A percentile compares a stretch with the other conserved stretches of the same genome.
phyloP scores from a whole-genome alignment of 2,888 invertebrate genomes.

The Pseudococcus viburni region DNA sequence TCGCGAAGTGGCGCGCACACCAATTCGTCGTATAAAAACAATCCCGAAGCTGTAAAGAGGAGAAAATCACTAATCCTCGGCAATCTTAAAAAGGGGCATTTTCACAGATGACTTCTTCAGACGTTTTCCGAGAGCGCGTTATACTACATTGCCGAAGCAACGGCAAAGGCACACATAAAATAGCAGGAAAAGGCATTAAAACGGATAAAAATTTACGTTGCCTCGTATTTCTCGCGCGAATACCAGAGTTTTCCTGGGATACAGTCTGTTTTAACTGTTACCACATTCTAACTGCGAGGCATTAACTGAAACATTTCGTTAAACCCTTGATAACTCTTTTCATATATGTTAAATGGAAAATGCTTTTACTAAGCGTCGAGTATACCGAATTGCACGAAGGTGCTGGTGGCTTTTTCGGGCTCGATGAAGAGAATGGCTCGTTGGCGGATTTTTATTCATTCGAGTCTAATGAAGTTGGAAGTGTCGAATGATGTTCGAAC shows the following conservation, averaged over 20 bases:
- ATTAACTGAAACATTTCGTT: constrained; percentile 54
- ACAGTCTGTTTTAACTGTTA: constrained; percentile 51
- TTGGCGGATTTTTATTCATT: constrained; percentile 39
- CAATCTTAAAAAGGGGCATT: constrained; percentile 54
- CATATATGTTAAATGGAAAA: constrained; percentile 50
- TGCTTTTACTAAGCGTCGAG: constrained; percentile 52
- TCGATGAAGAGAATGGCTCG: constrained; percentile 39
- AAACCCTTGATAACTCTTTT: constrained; percentile 55
- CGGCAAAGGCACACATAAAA: constrained; percentile 25
- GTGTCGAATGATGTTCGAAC: constrained; percentile 43
- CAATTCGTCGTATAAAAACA: constrained; percentile 46
- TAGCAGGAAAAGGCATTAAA: constrained; percentile 57
- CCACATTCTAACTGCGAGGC: constrained; percentile 57
- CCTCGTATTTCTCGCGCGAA: constrained; percentile 40
- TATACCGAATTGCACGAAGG: not conserved
- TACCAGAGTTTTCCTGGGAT: constrained; percentile 12
- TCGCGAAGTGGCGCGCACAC: not conserved
- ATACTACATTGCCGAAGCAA: constrained; percentile 41
- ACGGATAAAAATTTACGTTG: constrained; percentile 55
- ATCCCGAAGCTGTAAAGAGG: constrained; percentile 4
- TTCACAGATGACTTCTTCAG: constrained; percentile 54
- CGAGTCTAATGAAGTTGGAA: constrained; percentile 2
- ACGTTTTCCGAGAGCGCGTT: constrained; percentile 37
- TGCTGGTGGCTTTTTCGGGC: constrained; percentile 24
- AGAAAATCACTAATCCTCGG: constrained; percentile 44